Percentiles rank a stretch among this genome's conserved stretches.
phyloP scores from a whole-genome alignment of 2,797 vertebrate species.

The Aulostomus chinensis region DNA sequence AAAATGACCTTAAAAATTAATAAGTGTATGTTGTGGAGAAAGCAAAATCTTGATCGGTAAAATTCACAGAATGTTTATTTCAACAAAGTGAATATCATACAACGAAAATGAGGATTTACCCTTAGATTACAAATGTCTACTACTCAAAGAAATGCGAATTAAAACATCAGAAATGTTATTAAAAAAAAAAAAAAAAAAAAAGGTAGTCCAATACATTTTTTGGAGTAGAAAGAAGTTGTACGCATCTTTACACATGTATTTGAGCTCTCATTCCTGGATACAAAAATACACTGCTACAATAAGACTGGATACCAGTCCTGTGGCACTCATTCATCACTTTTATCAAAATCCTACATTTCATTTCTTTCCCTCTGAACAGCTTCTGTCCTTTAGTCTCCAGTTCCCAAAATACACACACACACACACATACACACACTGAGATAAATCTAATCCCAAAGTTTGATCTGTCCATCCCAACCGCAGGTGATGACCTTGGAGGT shows the following conservation, averaged over 20 bases:
- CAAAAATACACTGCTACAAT: constrained; percentile 51
- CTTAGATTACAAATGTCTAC: constrained; percentile 14
- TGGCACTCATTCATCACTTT: constrained; percentile 38
- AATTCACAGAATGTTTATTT: constrained; percentile 72
- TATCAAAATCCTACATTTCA: neutral
- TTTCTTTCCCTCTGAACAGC: no score
- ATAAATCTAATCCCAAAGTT: constrained; percentile 90
- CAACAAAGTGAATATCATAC: constrained; percentile 35
- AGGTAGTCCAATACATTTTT: neutral
- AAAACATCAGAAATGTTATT: constrained; percentile 27
- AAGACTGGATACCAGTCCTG: constrained; percentile 84
- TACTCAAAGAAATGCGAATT: constrained; percentile 17
- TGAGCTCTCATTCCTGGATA: constrained; percentile 19
- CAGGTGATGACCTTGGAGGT: constrained; percentile 99
- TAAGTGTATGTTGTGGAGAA: neutral
- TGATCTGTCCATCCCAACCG: constrained; percentile 98
- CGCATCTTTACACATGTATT: constrained; percentile 33
- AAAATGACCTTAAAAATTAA: no score
- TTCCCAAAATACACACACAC: neutral
- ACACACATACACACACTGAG: no score
- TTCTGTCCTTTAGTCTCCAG: neutral
- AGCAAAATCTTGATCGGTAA: neutral
- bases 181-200: constrained; percentile 11
- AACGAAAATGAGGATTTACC: constrained; percentile 10
- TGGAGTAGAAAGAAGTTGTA: constrained; percentile 14